Base-by-base conservation (phyloP, 2,797 vertebrate genomes). In the Siniperca obscura region DNA sequence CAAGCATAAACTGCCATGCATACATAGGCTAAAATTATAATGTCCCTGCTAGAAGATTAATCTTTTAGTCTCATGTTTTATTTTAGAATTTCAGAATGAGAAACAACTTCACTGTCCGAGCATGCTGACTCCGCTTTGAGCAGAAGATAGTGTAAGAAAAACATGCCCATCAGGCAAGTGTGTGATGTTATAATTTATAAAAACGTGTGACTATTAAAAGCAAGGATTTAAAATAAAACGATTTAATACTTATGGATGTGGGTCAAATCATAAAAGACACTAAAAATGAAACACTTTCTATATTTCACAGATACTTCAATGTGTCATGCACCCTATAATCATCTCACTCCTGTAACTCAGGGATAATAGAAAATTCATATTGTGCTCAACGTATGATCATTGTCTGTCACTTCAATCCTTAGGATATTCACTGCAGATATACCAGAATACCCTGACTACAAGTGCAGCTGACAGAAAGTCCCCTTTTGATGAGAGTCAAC, bases 21-120 rank as follows among this genome's bases (percentile, higher is more conserved):
- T 17, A 69, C 40, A 50, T 8, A 10, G 36, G 6, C 2, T 74
- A 57, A 46, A 40, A 74, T 74, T 50, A 50, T 60, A 78, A n/a
- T 17, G 53, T 57, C 36, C 48, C 60, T 34, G 30, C 10, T 10
- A 22, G 38, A 74, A 55, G 67, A 78, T 50, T 62, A 44, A 57
- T 56, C 61, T 67, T 71, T 59, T 40, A 69, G 25, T 25, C 48
- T 80, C 5, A 19, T 74, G 61, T 44, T 59, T 60, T 60, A 57
- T 53, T 82, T 67, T 61, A 60, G n/a, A 67, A 56, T 42, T 64
- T 9, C 19, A 52, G 34, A 7, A 50, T 9, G 25, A 52, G 34
- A 7, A 50, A 34, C 16, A 34, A 55, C 36, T 60, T 76, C 6
- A 42, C 9, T 30, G 21, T 50, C 27, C 7, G 1, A 76, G 21